Evolutionary conservation across 1,140 invertebrate genomes (phyloP), one percentile per base, ranked within the genome.

Genomic region (Drosophila eugracilis): DNA sequence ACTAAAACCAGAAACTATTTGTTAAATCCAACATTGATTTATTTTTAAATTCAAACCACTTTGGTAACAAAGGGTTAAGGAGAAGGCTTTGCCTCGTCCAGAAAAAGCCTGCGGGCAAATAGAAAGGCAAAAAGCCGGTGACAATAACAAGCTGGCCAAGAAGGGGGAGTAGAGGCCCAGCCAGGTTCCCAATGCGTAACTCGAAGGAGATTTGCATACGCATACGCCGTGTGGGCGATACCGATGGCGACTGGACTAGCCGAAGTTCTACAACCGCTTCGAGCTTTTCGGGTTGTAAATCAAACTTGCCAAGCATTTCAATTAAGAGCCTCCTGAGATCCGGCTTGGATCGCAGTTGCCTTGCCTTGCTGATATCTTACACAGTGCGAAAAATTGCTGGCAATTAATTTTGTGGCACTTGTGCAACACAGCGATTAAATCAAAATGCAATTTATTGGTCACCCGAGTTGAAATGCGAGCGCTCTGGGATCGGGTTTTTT

Each of bases 381-480:
- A 74, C 58, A 32, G 75, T 65, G 75, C 75, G 57, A 79, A 77
- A 81, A 81, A 71, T 75, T 22, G 41, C 58, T 62, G 30, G 42
- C 76, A 75, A 85, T 85, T 76, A 76, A 73, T 80, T 66, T 48
- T 39, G 63, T 79, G 76, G 67, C 81, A 85, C 59, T 79, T 65
- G 41, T 58, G 63, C 72, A 52, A 57, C 41, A 41, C 47, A 34
- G 14, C 78, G 58, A 74, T 78, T 83, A 78, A 74, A 50, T 78
- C 44, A 54, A 60, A 59, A 19, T 32, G 45, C 37, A 63, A 79
- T 79, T 79, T 73, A 78, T 78, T 60, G 54, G 32, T 7, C 54
- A 50, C n/a, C 32, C 59, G 19, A 21, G 26, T 42, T 67, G 60
- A 67, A 67, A 67, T 32, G 28, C 63, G 63, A 67, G 44, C 55